phyloP scores from a whole-genome alignment of 2,113 vertebrate genomes.

The Hyperopisus bebe region DNA sequence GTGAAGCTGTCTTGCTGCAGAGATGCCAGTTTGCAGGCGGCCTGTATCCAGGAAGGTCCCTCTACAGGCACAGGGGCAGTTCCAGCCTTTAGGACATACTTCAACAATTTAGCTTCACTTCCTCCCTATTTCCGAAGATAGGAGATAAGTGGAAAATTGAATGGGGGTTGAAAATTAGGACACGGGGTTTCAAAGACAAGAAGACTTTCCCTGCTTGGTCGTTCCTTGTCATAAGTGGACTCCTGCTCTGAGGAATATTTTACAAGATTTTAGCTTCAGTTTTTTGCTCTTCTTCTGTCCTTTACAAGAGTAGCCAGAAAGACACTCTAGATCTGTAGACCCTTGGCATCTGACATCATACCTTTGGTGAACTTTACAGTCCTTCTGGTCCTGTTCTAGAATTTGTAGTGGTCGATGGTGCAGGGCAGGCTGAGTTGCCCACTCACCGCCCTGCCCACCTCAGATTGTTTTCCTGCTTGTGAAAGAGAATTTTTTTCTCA shows the following conservation, averaged over 20 bases:
- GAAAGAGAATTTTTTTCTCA: not conserved
- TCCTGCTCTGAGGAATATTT: not conserved
- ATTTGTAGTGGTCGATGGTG: not conserved
- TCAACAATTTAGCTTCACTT: slow-evolving; percentile 21
- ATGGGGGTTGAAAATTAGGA: slow-evolving; percentile 9
- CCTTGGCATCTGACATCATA: not conserved
- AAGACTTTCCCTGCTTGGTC: not conserved
- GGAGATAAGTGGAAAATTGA: slow-evolving; percentile 18
- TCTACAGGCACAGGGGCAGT: not conserved
- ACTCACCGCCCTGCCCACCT: not conserved
- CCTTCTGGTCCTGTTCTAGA: not conserved
- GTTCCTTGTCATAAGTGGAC: not conserved
- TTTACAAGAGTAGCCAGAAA: not conserved
- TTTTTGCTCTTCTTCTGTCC: not conserved
- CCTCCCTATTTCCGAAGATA: slow-evolving; percentile 10
- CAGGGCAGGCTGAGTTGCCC: not conserved
- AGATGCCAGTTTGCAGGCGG: not conserved
- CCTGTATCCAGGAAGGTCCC: not conserved
- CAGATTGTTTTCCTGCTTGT: not conserved
- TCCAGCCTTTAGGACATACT: slow-evolving; percentile 1
- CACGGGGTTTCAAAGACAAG: not conserved
- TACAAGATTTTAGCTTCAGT: not conserved
- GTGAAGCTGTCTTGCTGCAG: not conserved
- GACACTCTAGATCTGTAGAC: not conserved
- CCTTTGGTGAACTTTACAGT: not conserved